These are phyloP conservation scores for Drosophila differens DNA, from an alignment of 2,888 invertebrate genomes.

Conservation along the genomic window DNA sequence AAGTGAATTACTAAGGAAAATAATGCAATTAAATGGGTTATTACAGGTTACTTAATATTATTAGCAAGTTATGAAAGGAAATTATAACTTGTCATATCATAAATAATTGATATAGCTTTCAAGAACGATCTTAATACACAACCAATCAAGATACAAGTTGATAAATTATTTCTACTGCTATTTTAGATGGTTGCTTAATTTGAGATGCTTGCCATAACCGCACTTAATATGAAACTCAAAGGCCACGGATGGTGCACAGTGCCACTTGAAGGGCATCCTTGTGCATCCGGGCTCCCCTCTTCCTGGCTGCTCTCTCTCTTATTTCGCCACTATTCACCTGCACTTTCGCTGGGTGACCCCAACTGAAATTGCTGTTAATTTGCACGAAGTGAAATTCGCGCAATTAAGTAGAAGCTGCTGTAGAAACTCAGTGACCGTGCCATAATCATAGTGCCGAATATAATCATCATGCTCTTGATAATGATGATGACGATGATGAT, in stretches of 20 bases:
- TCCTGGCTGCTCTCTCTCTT: neutral
- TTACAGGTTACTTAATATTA: neutral
- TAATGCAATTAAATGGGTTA: constrained; percentile 37
- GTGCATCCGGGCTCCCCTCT: neutral
- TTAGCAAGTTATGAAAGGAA: neutral
- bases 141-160: neutral
- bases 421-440: constrained; percentile 25
- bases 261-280: constrained; percentile 34
- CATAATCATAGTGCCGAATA: constrained; percentile 40
- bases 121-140: neutral
- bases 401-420: constrained; percentile 81
- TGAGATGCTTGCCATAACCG: constrained; percentile 9
- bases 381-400: constrained; percentile 84
- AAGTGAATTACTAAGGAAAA: constrained; percentile 49
- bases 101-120: neutral
- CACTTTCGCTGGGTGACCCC: constrained; percentile 58
- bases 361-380: constrained; percentile 83
- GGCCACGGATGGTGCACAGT: constrained; percentile 10
- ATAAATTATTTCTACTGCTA: neutral
- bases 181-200: neutral
- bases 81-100: neutral
- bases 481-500: constrained; percentile 17
- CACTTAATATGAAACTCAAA: constrained; percentile 34
- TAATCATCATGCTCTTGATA: constrained; percentile 41
- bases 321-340: constrained; percentile 35